Conservation (phyloP, 2,888 invertebrate species). For the Meandrusa payeni region DNA sequence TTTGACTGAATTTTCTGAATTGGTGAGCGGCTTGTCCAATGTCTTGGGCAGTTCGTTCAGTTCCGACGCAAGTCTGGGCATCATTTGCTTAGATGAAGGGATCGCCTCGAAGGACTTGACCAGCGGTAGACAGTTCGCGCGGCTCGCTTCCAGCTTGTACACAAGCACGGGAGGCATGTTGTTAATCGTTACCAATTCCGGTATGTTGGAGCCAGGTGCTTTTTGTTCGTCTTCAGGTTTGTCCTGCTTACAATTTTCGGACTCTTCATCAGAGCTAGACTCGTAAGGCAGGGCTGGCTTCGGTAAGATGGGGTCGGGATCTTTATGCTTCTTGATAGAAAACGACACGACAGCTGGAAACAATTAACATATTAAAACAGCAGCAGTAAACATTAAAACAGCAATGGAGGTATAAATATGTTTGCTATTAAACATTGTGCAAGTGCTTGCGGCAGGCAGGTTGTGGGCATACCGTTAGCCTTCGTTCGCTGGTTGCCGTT, state of each 20-base stretch:
- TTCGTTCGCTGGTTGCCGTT: conserved; percentile 39
- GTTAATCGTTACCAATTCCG: conserved; percentile 33
- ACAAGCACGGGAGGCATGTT: conserved; percentile 52
- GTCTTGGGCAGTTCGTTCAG: conserved; percentile 21
- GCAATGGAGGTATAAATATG: too few species aligned
- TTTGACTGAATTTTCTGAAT: too few species aligned
- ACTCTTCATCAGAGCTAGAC: conserved; percentile 86
- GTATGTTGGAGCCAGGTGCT: conserved; percentile 31
- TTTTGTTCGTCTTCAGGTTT: conserved; percentile 31
- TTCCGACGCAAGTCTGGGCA: conserved; percentile 27
- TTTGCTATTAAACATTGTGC: too few species aligned
- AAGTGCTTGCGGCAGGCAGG: too few species aligned
- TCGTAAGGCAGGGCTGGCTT: conserved; percentile 89
- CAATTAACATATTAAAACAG: too few species aligned
- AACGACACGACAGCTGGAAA: conserved; percentile 91
- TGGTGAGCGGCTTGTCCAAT: too few species aligned
- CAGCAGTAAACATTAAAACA: too few species aligned
- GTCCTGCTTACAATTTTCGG: conserved; percentile 44
- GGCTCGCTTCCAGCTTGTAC: conserved; percentile 58
- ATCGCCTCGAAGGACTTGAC: conserved; percentile 39
- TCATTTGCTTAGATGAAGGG: conserved; percentile 37
- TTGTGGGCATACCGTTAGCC: conserved; percentile 17
- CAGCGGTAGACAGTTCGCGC: conserved; percentile 41
- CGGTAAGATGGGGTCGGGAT: conserved; percentile 82
- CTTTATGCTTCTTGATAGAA: conserved; percentile 91